Evolutionary conservation across 1,140 invertebrate genomes (phyloP).

Genomic region (Portunus trituberculatus): DNA sequence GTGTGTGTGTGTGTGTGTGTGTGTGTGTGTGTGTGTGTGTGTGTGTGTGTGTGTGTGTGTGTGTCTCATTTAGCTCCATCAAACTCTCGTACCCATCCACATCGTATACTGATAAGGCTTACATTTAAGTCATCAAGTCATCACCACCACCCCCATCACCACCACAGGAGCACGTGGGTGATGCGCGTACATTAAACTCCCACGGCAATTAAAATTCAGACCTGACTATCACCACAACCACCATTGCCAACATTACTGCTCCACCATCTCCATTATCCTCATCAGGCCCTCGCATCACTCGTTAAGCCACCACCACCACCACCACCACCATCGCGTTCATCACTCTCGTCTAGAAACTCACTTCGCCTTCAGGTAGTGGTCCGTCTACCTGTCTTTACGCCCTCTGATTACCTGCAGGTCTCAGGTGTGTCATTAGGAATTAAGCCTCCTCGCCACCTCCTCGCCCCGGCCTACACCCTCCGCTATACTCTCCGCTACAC

Average conservation of each 20-base stretch:
- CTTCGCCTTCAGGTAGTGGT: neutral
- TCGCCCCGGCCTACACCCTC: neutral
- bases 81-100: too few relatives aligned
- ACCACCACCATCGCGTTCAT: too few relatives aligned
- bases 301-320: neutral
- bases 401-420: neutral
- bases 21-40: too few relatives aligned
- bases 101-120: too few relatives aligned
- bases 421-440: constrained; percentile 6
- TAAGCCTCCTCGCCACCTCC: neutral
- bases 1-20: too few relatives aligned
- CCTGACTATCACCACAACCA: neutral
- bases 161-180: neutral
- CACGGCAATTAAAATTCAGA: too few relatives aligned
- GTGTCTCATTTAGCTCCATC: too few relatives aligned
- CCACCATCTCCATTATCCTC: neutral
- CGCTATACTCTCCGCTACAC: neutral
- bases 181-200: too few relatives aligned
- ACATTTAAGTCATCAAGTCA: neutral
- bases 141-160: neutral
- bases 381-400: neutral
- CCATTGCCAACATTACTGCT: neutral
- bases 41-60: too few relatives aligned
- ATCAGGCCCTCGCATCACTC: too few relatives aligned
- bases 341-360: neutral